Conservation (phyloP, 2,888 invertebrate genomes). For the Caenorhabditis sp. region DNA sequence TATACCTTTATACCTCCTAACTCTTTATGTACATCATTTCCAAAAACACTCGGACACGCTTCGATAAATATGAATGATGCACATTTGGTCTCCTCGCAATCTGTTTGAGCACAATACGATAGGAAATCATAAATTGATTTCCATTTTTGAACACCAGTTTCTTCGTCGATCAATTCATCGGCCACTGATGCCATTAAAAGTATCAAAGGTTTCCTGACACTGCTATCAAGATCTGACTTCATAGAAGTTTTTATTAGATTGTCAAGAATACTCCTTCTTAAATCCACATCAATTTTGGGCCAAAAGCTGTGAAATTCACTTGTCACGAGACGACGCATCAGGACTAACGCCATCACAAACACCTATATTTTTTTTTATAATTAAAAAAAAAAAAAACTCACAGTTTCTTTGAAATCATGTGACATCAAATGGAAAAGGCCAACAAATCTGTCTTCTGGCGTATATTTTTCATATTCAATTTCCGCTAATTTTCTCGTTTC, state of each 20-base stretch:
- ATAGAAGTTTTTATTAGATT: neutral
- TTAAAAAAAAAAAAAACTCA: conserved; percentile 3
- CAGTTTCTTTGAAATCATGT: neutral
- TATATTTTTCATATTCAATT: neutral
- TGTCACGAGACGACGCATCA: conserved; percentile 79
- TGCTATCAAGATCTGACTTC: conserved; percentile 66
- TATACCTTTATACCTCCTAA: neutral
- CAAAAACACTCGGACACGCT: conserved; percentile 83
- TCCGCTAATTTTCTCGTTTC: neutral
- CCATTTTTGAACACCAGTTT: conserved; percentile 58
- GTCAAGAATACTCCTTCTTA: neutral
- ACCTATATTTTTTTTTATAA: too few species aligned
- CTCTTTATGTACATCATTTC: conserved; percentile 84
- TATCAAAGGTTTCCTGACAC: conserved; percentile 74
- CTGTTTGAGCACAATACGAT: conserved; percentile 89
- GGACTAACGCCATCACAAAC: conserved; percentile 91
- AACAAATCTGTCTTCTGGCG: neutral
- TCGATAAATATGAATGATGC: conserved; percentile 92
- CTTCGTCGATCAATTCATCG: conserved; percentile 72
- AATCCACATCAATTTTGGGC: neutral
- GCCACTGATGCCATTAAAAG: conserved; percentile 25
- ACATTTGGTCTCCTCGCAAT: conserved; percentile 84
- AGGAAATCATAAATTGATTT: conserved; percentile 88
- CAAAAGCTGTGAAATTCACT: neutral
- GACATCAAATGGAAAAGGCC: neutral